Conservation (phyloP, 2,888 invertebrate genomes). For the Habrosyne pyritoides region DNA sequence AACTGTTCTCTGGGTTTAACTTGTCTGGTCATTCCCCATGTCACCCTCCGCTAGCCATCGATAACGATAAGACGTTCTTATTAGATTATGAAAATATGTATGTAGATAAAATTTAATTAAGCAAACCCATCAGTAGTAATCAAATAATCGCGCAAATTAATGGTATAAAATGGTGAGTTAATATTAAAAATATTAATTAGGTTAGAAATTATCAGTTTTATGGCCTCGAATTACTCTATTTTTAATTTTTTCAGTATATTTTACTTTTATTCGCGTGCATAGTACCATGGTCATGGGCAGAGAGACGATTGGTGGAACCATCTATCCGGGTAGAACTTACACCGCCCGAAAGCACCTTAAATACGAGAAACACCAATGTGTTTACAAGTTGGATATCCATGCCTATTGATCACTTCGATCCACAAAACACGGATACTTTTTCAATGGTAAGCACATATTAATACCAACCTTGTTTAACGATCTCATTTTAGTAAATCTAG, state of each 20-base stretch:
- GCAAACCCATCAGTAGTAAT: neutral
- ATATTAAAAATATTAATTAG: constrained; percentile 1
- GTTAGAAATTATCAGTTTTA: too few relatives aligned
- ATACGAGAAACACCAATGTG: constrained; percentile 45
- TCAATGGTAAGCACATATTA: constrained; percentile 70
- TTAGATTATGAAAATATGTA: constrained; percentile 22
- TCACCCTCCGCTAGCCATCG: constrained; percentile 9
- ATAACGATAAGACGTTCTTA: constrained; percentile 32
- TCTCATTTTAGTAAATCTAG: too few relatives aligned
- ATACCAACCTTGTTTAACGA: neutral
- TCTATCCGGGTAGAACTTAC: constrained; percentile 64
- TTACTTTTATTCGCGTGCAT: constrained; percentile 35
- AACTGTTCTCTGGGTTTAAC: too few relatives aligned
- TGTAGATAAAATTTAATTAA: constrained; percentile 8
- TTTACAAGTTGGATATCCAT: constrained; percentile 75
- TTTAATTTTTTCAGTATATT: constrained; percentile 41
- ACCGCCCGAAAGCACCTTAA: constrained; percentile 60
- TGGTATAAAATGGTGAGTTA: constrained; percentile 34
- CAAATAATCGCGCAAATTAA: constrained; percentile 7
- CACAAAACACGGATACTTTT: constrained; percentile 78
- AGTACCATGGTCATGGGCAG: constrained; percentile 40
- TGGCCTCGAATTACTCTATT: constrained; percentile 5
- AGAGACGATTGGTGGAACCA: constrained; percentile 48
- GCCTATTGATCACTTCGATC: constrained; percentile 83
- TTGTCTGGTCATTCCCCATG: neutral